phyloP scores from a whole-genome alignment of 2,797 vertebrate species.

The Melanitta fusca region DNA sequence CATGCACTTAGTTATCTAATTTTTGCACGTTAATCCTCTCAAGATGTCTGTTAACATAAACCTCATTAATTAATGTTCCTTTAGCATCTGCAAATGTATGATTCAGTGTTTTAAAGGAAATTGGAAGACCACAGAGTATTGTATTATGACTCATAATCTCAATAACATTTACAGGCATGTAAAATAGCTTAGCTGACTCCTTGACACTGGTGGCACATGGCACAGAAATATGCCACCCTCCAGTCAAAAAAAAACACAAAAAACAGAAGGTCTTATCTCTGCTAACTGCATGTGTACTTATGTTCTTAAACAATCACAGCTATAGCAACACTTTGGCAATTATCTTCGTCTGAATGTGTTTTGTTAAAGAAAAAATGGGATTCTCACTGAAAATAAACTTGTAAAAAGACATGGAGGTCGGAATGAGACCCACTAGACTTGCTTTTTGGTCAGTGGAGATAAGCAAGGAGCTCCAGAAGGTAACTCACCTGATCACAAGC shows the following conservation, averaged over 20 bases:
- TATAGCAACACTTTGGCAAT: background rate
- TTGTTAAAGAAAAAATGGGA: background rate
- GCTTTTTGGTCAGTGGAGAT: background rate
- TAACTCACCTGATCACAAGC: background rate
- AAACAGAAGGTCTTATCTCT: background rate
- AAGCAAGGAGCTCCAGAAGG: background rate
- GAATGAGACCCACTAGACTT: background rate
- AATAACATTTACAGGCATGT: background rate
- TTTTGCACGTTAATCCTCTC: slow-evolving; percentile 54
- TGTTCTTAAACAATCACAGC: background rate
- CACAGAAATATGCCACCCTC: background rate
- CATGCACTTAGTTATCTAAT: slow-evolving; percentile 12
- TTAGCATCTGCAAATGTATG: background rate
- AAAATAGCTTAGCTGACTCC: background rate
- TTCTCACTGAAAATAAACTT: background rate
- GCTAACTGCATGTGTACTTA: background rate
- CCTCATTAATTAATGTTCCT: slow-evolving; percentile 52
- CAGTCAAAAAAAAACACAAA: background rate
- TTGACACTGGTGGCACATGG: accelerated
- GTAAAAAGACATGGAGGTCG: background rate
- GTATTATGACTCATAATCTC: background rate
- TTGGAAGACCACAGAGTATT: background rate
- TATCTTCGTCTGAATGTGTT: background rate
- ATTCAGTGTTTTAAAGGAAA: slow-evolving; percentile 14
- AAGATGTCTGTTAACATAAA: slow-evolving; percentile 50